Conservation (phyloP, 2,797 vertebrate genomes). For the Tarsius wallacei region DNA sequence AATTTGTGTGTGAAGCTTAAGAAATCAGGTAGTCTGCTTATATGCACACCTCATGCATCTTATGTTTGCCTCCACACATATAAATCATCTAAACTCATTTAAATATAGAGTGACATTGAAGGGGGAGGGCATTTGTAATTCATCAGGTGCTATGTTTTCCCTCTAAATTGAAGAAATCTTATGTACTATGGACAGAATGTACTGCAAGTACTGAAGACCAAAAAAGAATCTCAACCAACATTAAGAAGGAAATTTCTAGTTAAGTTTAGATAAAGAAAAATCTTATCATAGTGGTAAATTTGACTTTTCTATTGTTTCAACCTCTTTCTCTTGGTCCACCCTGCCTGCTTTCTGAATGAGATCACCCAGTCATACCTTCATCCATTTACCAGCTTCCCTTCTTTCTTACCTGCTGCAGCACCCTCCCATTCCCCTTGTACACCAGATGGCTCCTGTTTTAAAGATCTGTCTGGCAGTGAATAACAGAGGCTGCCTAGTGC, state of each 20-base stretch:
- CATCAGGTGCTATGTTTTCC: conserved; percentile 35
- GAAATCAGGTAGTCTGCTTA: background rate
- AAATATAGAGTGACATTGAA: conserved; percentile 52
- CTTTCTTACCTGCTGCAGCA: background rate
- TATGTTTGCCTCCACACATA: conserved; percentile 15
- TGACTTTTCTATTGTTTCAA: background rate
- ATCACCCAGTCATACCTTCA: background rate
- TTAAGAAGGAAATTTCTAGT: conserved; percentile 1
- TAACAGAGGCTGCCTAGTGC: background rate
- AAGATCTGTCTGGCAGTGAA: background rate
- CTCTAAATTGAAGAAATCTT: conserved; percentile 30
- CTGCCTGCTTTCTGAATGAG: background rate
- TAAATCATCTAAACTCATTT: conserved; percentile 53
- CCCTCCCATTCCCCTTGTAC: background rate
- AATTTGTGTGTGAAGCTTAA: background rate
- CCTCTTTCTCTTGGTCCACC: background rate
- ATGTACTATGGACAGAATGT: background rate
- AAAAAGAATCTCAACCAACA: background rate
- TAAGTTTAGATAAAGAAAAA: conserved; percentile 34
- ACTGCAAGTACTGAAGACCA: background rate
- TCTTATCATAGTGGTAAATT: background rate
- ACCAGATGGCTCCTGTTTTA: conserved; percentile 49
- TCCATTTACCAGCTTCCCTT: background rate
- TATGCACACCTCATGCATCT: background rate
- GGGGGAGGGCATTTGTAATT: conserved; percentile 26